Evolutionary conservation across 2,797 vertebrate species (phyloP).

Genomic region (Picus viridis): DNA sequence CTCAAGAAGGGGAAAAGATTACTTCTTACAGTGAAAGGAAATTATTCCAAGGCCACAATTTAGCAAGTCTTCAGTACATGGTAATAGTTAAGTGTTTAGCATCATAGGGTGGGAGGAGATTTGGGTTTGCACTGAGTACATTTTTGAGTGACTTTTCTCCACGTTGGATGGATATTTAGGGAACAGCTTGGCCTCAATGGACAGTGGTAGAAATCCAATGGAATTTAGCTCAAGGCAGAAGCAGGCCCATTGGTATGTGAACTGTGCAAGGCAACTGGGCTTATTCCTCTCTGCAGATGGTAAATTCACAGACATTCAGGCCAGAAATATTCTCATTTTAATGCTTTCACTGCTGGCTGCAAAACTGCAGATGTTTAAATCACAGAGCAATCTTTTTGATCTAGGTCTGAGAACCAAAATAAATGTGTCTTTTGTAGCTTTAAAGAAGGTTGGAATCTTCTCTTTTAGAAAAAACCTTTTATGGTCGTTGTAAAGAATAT

Average conservation of each 20-base stretch:
- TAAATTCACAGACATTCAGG: conserved; percentile 19
- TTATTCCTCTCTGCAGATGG: conserved; percentile 15
- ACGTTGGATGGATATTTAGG: neutral
- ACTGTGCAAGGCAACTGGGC: neutral
- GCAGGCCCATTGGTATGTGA: conserved; percentile 12
- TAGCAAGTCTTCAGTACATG: neutral
- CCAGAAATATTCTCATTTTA: conserved; percentile 30
- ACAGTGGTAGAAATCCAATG: conserved; percentile 14
- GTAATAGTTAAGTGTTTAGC: neutral
- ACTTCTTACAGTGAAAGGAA: neutral
- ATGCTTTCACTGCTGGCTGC: conserved; percentile 14
- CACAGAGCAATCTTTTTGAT: conserved; percentile 22
- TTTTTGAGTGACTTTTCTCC: conserved; percentile 20
- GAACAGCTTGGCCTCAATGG: neutral
- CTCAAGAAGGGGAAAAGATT: neutral
- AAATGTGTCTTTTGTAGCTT: neutral
- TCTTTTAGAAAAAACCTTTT: neutral
- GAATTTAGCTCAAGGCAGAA: conserved; percentile 47
- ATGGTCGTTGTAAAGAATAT: neutral
- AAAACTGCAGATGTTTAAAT: conserved; percentile 1
- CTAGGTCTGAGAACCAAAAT: neutral
- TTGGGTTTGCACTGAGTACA: neutral
- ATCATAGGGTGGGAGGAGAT: neutral
- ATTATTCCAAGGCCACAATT: neutral
- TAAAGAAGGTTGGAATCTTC: neutral